phyloP scores from a whole-genome alignment of 2,113 vertebrate genomes.

The Puffinus mauretanicus region DNA sequence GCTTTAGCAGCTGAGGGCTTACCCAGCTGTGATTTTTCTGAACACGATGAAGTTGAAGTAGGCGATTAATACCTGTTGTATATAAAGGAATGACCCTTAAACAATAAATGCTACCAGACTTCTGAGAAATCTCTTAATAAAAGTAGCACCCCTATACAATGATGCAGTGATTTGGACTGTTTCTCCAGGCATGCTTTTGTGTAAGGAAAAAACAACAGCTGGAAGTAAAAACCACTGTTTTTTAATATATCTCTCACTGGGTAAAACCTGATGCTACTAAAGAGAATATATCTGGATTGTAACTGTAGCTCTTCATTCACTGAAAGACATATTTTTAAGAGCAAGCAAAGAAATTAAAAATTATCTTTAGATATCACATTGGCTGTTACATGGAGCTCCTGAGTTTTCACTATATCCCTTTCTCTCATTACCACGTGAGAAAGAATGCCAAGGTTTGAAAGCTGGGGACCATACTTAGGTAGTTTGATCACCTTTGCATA shows the following conservation, averaged over 20 bases:
- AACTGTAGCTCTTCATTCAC: background rate
- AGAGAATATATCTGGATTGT: background rate
- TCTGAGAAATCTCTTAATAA: background rate
- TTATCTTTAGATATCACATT: background rate
- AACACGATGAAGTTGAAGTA: background rate
- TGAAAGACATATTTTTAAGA: background rate
- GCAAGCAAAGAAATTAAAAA: background rate
- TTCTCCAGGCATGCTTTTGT: background rate
- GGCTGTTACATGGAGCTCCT: background rate
- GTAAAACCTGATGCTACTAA: background rate
- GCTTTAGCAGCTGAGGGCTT: background rate
- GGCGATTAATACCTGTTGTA: background rate
- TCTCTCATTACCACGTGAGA: background rate
- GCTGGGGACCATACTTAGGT: background rate
- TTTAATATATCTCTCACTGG: background rate
- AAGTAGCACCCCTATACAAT: background rate
- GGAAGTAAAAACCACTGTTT: accelerated
- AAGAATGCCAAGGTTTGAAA: background rate
- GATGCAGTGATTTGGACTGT: background rate
- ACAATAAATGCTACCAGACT: background rate
- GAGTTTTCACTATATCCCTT: background rate
- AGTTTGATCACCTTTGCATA: background rate
- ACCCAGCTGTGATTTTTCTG: conserved; percentile 14
- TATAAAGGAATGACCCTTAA: background rate
- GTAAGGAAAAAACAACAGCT: background rate